Evolutionary conservation across 2,888 invertebrate species (phyloP), one percentile per base, ranked within the genome.

Genomic region (Stenolophus ochropezus): DNA sequence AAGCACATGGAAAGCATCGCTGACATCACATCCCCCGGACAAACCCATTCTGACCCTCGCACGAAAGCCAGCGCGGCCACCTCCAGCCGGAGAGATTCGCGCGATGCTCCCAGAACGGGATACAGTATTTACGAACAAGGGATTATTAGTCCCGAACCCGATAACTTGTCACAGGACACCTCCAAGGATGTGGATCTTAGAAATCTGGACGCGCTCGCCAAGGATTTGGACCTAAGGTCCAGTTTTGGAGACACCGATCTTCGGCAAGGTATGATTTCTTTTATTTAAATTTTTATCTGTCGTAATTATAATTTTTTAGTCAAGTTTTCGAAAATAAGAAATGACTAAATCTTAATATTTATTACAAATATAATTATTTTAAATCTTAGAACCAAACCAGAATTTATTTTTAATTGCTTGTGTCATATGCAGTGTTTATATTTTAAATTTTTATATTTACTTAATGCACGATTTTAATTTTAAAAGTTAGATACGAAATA

Each of bases 221-320:
- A 90, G 78, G 93, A 90, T 83, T 86, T 89, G 84, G 90, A 93
- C 84, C 90, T 91, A 84, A 90, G 91, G 83, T 87, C 91, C 79
- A 91, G 92, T 77, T 93, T 93, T 85, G 93, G 93, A 1, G 94
- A 94, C 85, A 93, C 93, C 0, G 94, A 94, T 88, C 90, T 94
- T 79, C 90, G 94, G 65, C 90, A 85, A 90, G 89, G 23, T 88
- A 65, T 14, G 18, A 25, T n/a, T n/a, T n/a, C n/a, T 56, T 20
- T 8, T 56, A 5, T 56, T 1, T 4, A 18, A n/a, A n/a, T n/a
- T n/a, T n/a, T n/a, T n/a, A n/a, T n/a, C n/a, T n/a, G n/a, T n/a
- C n/a, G n/a, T n/a, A n/a, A n/a, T n/a, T n/a, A n/a, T n/a, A n/a
- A n/a, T n/a, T n/a, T n/a, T n/a, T n/a, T n/a, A n/a, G n/a, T n/a